Conservation (phyloP, 2,888 invertebrate genomes). For the Amphimallon solstitiale region DNA sequence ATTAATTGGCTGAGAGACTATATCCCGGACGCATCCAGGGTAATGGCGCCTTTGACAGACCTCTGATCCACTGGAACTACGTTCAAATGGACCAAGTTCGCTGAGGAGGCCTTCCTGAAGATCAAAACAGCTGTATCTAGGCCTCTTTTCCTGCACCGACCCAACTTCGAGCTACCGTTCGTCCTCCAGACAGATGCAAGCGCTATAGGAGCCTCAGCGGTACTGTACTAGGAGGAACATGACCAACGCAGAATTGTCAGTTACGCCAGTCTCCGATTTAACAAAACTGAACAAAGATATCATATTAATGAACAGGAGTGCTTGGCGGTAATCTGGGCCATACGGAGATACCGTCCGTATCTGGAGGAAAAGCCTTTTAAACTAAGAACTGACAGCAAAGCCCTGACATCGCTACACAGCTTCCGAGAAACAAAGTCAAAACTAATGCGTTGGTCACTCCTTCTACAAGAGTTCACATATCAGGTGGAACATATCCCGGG, state of each 20-base stretch:
- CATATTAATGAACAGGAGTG: no score
- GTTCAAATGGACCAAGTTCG: no score
- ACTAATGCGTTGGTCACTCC: slow-evolving; percentile 42
- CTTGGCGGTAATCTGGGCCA: slow-evolving; percentile 47
- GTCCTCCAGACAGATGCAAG: no score
- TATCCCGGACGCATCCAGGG: slow-evolving; percentile 43
- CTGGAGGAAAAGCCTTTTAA: slow-evolving; percentile 45
- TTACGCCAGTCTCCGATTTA: no score
- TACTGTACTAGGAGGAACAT: slow-evolving; percentile 48
- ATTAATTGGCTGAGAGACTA: slow-evolving; percentile 49
- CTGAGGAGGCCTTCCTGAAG: no score
- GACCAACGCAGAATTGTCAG: no score
- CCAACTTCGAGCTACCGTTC: no score
- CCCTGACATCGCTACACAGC: slow-evolving; percentile 43
- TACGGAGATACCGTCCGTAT: no score
- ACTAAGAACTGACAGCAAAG: slow-evolving; percentile 46
- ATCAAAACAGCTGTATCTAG: no score
- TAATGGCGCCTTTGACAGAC: slow-evolving; percentile 46
- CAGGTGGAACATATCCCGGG: slow-evolving; percentile 47
- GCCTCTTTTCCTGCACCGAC: no score
- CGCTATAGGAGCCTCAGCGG: slow-evolving; percentile 45
- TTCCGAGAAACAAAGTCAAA: slow-evolving; percentile 39
- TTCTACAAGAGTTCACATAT: slow-evolving; percentile 44
- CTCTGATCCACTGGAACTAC: slow-evolving; percentile 38
- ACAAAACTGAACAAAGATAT: no score